Conservation (phyloP, 2,888 invertebrate species). For the Teleogryllus oceanicus region DNA sequence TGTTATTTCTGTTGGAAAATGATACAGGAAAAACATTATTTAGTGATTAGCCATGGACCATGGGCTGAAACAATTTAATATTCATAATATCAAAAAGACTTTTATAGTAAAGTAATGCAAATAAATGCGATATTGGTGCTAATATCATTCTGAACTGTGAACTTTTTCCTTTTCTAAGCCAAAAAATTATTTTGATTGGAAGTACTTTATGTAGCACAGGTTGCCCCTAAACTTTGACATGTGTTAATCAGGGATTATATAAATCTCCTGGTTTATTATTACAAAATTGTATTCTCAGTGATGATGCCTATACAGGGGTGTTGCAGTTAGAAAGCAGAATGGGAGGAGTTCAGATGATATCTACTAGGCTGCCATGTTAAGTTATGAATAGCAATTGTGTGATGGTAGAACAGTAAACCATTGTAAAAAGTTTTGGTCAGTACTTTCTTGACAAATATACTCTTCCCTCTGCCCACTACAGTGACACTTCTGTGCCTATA, state of each 20-base stretch:
- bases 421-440: no score
- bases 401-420: no score
- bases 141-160: neutral
- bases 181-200: neutral
- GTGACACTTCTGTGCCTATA: conserved; percentile 6
- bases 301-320: neutral
- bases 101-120: conserved; percentile 11
- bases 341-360: no score
- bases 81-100: neutral
- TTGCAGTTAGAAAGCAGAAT: neutral
- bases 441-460: neutral
- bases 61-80: neutral
- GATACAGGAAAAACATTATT: no score
- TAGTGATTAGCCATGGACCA: no score
- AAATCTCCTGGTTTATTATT: neutral
- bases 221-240: neutral
- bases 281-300: neutral
- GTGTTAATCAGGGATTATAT: conserved; percentile 1
- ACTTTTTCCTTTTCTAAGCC: neutral
- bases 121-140: conserved; percentile 18
- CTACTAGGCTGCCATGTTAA: no score
- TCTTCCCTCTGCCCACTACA: neutral
- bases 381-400: no score
- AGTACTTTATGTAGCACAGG: neutral
- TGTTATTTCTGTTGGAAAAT: no score